Conservation (phyloP, 2,113 vertebrate species). For the Pogona vitticeps region DNA sequence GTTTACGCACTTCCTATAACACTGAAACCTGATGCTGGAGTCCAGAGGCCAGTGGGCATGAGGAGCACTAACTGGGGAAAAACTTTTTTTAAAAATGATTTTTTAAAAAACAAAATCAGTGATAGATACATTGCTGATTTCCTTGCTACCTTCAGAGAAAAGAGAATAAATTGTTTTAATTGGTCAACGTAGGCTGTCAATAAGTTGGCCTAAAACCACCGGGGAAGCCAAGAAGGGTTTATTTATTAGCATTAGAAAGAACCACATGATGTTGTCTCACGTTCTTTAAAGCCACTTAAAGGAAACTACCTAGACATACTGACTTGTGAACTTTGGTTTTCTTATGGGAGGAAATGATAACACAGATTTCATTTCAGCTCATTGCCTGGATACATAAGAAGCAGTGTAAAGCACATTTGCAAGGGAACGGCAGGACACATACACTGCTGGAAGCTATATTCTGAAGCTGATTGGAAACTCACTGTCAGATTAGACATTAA, state of each 20-base stretch:
- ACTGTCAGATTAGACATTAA: too few relatives aligned
- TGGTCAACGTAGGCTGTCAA: slow-evolving; percentile 81
- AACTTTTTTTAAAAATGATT: slow-evolving; percentile 64
- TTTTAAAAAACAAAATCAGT: slow-evolving; percentile 41
- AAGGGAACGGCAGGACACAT: neutral
- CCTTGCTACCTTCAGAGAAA: slow-evolving; percentile 80
- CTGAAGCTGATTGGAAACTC: too few relatives aligned
- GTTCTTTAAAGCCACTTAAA: slow-evolving; percentile 71
- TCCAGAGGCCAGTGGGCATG: slow-evolving; percentile 69
- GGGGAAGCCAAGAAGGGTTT: neutral
- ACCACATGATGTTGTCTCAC: slow-evolving; percentile 63
- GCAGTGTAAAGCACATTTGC: neutral
- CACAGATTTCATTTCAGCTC: slow-evolving; percentile 13
- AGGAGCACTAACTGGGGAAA: neutral
- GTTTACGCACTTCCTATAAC: too few relatives aligned
- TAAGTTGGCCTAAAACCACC: slow-evolving; percentile 76
- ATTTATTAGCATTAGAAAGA: slow-evolving; percentile 45
- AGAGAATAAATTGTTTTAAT: slow-evolving; percentile 73
- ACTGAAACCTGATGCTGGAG: slow-evolving; percentile 74
- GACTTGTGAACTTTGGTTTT: slow-evolving; percentile 57
- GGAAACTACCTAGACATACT: slow-evolving; percentile 74
- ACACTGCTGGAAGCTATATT: neutral
- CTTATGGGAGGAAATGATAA: neutral
- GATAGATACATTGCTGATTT: slow-evolving; percentile 79
- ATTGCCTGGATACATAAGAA: neutral